A percentile compares a stretch with the other conserved stretches of the same genome.
Evolutionary conservation across 1,140 invertebrate species (phyloP).

Genomic region (Adoxophyes honmai): DNA sequence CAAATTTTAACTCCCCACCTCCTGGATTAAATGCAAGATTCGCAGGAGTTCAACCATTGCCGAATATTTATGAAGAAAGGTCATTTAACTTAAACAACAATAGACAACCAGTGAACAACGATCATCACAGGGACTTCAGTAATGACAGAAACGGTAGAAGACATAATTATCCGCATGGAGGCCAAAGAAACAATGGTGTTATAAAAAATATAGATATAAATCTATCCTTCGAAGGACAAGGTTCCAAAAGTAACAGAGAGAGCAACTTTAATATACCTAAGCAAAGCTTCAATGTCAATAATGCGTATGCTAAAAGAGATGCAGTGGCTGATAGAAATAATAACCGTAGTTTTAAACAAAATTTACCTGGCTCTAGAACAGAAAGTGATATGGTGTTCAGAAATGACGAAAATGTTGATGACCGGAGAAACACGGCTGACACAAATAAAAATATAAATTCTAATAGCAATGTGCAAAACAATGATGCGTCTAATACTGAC

Average conservation of each 20-base stretch:
- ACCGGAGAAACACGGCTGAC: neutral
- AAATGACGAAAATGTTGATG: neutral
- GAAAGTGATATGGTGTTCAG: neutral
- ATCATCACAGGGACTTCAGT: neutral
- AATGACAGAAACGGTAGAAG: neutral
- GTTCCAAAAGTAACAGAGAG: neutral
- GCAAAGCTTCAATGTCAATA: conserved; percentile 8
- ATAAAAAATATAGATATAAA: conserved; percentile 2
- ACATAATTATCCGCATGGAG: neutral
- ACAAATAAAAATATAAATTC: neutral
- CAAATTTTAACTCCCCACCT: neutral
- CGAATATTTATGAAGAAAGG: too few relatives aligned
- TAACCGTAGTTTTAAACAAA: neutral
- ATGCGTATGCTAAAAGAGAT: neutral
- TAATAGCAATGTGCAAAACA: too few relatives aligned
- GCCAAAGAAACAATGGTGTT: neutral
- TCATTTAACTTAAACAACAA: too few relatives aligned
- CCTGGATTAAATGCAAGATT: neutral
- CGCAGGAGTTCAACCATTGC: too few relatives aligned
- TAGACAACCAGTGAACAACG: too few relatives aligned
- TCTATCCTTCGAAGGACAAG: neutral
- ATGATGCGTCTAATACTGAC: neutral
- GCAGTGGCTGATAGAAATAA: neutral
- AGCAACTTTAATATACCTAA: neutral
- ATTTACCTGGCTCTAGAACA: neutral